A percentile compares a stretch with the other conserved stretches of the same genome.
These are phyloP conservation scores for Phlogophora meticulosa DNA, from an alignment of 2,888 invertebrate genomes.

Conservation along the genomic window DNA sequence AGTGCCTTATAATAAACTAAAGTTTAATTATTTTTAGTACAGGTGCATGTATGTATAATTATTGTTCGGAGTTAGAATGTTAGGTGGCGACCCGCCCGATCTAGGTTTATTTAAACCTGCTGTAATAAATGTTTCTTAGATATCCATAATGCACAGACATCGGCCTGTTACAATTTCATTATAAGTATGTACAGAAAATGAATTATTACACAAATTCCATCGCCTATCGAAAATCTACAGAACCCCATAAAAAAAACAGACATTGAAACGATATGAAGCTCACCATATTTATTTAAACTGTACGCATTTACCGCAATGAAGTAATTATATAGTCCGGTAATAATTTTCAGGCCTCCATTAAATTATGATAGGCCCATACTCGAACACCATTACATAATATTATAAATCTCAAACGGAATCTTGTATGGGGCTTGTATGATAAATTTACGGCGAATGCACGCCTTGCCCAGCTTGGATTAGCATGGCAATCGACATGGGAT, in stretches of 20 bases:
- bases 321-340: slow-evolving; percentile 33
- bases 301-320: slow-evolving; percentile 37
- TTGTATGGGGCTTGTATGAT: slow-evolving; percentile 51
- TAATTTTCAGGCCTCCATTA: slow-evolving; percentile 45
- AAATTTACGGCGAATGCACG: slow-evolving; percentile 38
- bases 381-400: slow-evolving; percentile 49
- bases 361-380: slow-evolving; percentile 35
- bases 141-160: too few species aligned
- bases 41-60: too few species aligned
- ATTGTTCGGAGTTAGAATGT: too few species aligned
- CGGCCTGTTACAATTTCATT: too few species aligned
- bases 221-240: not conserved
- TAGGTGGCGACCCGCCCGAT: too few species aligned
- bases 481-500: slow-evolving; percentile 46
- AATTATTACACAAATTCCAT: too few species aligned
- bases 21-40: too few species aligned
- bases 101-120: too few species aligned
- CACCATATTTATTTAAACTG: slow-evolving; percentile 4
- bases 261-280: not conserved
- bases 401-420: slow-evolving; percentile 53
- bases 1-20: too few species aligned
- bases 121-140: too few species aligned
- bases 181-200: too few species aligned
- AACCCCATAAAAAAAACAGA: not conserved
- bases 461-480: slow-evolving; percentile 29